These are phyloP conservation scores for Anser brachyrhynchus DNA, from an alignment of 2,113 vertebrate genomes.

Conservation along the genomic window DNA sequence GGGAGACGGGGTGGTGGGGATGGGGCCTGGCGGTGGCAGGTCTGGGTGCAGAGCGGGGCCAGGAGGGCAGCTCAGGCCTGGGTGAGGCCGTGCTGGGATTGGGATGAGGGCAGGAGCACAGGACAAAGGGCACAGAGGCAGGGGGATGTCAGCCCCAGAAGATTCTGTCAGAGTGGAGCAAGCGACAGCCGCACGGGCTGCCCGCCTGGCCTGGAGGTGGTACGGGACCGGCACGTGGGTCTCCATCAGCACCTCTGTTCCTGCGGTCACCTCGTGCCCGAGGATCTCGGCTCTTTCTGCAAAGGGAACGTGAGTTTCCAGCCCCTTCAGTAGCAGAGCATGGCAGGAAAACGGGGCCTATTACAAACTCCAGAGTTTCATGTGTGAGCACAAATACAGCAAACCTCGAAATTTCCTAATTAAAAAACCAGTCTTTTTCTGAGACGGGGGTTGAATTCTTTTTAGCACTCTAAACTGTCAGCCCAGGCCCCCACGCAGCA, in stretches of 20 bases:
- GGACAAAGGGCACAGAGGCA: background rate
- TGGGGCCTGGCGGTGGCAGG: background rate
- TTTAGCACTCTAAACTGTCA: background rate
- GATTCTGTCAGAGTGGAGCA: background rate
- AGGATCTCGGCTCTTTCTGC: background rate
- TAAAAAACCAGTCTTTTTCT: background rate
- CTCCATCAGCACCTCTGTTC: background rate
- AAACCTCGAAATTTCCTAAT: background rate
- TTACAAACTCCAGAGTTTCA: background rate
- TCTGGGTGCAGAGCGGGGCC: background rate
- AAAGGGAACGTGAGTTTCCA: background rate
- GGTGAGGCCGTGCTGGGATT: background rate
- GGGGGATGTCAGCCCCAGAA: fast-evolving
- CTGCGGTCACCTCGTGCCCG: fast-evolving
- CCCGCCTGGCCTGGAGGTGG: background rate
- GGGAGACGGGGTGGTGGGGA: background rate
- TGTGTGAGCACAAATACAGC: background rate
- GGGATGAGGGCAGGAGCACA: background rate
- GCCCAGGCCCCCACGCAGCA: background rate
- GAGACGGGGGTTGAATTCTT: background rate
- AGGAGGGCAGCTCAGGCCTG: background rate
- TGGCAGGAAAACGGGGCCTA: background rate
- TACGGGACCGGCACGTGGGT: background rate
- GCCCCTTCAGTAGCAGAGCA: background rate
- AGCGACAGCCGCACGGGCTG: background rate